These are phyloP conservation scores for Enteromius anoplus DNA, from an alignment of 2,797 vertebrate species.

Conservation along the genomic window DNA sequence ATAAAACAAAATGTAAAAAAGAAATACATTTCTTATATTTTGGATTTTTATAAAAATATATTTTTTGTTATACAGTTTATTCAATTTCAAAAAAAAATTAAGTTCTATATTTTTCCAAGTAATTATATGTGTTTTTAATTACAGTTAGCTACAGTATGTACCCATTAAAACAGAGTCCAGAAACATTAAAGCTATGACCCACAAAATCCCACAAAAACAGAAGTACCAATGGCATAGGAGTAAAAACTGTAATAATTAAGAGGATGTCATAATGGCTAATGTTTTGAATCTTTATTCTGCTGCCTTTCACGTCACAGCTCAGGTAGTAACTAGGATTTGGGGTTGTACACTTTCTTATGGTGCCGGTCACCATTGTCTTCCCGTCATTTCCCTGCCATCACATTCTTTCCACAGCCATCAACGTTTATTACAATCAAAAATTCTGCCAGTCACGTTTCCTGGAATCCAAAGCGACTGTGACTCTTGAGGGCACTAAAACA, in stretches of 20 bases:
- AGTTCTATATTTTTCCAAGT: too few relatives aligned
- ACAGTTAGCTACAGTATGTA: too few relatives aligned
- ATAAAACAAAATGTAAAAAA: too few relatives aligned
- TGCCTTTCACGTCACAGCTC: neutral
- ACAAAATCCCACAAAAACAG: neutral
- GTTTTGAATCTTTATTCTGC: neutral
- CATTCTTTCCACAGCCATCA: conserved; percentile 27
- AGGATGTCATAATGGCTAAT: neutral
- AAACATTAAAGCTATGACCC: too few relatives aligned
- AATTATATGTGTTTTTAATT: too few relatives aligned
- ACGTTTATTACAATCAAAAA: conserved; percentile 35
- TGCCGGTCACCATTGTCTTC: neutral
- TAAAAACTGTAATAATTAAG: neutral
- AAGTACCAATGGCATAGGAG: neutral
- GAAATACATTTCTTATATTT: too few relatives aligned
- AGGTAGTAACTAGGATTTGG: neutral
- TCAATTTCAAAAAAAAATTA: too few relatives aligned
- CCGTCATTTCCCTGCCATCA: neutral
- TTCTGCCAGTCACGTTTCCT: conserved; percentile 36
- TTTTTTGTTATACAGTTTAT: too few relatives aligned
- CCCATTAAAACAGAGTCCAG: too few relatives aligned
- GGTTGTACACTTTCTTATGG: neutral
- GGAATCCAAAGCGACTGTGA: conserved; percentile 2
- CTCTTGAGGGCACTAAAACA: conserved; percentile 33
- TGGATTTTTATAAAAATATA: too few relatives aligned